phyloP scores from a whole-genome alignment of 2,797 vertebrate genomes.

The Silurus lanzhouensis region DNA sequence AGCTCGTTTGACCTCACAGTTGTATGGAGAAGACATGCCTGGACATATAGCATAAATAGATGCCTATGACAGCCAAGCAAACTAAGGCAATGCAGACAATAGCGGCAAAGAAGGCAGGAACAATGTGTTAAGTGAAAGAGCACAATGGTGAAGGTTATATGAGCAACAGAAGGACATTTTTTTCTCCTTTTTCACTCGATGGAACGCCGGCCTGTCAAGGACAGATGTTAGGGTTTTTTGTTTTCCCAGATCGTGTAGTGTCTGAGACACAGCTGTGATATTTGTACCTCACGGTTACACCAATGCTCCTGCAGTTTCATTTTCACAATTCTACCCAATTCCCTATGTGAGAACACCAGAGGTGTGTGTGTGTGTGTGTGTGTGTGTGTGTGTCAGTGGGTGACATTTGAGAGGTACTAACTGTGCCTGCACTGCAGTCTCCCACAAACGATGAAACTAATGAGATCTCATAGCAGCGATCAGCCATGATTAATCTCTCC shows the following conservation, averaged over 20 bases:
- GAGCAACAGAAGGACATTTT: not conserved
- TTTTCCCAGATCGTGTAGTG: not conserved
- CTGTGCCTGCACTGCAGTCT: constrained; percentile 61
- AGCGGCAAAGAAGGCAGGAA: not conserved
- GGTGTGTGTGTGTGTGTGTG: too few species aligned
- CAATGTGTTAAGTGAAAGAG: not conserved
- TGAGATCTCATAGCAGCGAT: constrained; percentile 82
- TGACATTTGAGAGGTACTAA: constrained; percentile 25
- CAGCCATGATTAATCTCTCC: constrained; percentile 75
- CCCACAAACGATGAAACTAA: constrained; percentile 79
- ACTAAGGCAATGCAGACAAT: not conserved
- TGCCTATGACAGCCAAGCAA: not conserved
- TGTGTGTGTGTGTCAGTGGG: too few species aligned
- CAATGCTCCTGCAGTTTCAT: not conserved
- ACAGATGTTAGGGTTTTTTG: not conserved
- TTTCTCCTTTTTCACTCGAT: not conserved
- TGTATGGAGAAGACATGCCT: not conserved
- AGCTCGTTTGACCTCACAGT: too few species aligned
- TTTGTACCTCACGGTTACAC: not conserved
- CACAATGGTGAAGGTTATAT: not conserved
- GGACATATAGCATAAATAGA: not conserved
- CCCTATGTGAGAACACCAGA: too few species aligned
- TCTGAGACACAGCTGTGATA: not conserved
- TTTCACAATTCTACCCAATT: not conserved
- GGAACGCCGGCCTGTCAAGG: not conserved